A percentile compares a stretch with the other conserved stretches of the same genome.
Evolutionary conservation across 2,888 invertebrate species (phyloP).

Genomic region (Melanchra persicariae): DNA sequence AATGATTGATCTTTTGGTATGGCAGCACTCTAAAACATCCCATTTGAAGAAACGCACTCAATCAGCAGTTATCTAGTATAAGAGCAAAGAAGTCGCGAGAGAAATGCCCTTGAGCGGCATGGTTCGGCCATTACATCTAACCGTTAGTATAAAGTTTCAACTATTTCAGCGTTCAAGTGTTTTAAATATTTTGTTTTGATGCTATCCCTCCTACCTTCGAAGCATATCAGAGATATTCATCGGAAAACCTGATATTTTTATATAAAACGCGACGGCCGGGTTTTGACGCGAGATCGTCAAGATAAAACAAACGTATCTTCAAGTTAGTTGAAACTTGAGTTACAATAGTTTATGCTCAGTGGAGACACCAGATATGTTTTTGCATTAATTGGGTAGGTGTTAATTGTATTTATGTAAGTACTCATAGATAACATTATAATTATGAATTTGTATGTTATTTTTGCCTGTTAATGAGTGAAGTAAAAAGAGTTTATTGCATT

Average conservation of each 20-base stretch:
- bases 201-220: constrained; percentile 67
- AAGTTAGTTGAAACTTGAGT: constrained; percentile 40
- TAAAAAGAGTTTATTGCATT: not conserved
- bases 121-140: constrained; percentile 6
- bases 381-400: constrained; percentile 1
- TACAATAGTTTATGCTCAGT: constrained; percentile 15
- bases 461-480: not conserved
- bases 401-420: too few species aligned
- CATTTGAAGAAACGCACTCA: too few species aligned
- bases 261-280: constrained; percentile 62
- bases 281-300: constrained; percentile 62
- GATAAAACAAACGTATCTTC: constrained; percentile 57
- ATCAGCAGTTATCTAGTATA: not conserved
- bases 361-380: constrained; percentile 4
- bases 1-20: too few species aligned
- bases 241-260: constrained; percentile 78
- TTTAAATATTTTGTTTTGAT: constrained; percentile 65
- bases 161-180: constrained; percentile 57
- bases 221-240: constrained; percentile 71
- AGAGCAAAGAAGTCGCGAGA: constrained; percentile 5
- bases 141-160: constrained; percentile 53
- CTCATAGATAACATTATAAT: too few species aligned
- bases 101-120: constrained; percentile 13
- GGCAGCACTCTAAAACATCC: too few species aligned
- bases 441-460: not conserved